phyloP scores from a whole-genome alignment of 2,113 vertebrate species.

The Hippoglossus stenolepis region DNA sequence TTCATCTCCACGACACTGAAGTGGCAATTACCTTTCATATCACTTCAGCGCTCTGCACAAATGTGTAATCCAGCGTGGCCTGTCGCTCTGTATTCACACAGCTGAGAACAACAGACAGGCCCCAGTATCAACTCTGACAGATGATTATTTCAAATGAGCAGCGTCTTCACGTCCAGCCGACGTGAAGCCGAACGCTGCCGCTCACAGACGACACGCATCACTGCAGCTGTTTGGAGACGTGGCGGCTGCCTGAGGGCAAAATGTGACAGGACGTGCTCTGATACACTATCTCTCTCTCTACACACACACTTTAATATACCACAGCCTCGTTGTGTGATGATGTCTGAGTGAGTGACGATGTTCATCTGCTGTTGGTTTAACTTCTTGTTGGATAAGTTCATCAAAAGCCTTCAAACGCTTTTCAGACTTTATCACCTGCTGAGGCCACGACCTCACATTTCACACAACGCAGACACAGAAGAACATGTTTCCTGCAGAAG shows the following conservation, averaged over 20 bases:
- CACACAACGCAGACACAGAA: background rate
- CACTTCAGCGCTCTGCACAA: conserved; percentile 12
- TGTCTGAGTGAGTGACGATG: too few species aligned
- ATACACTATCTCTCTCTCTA: background rate
- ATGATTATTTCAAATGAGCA: conserved; percentile 34
- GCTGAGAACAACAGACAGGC: conserved; percentile 38
- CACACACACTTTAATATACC: background rate
- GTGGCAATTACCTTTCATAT: conserved; percentile 19
- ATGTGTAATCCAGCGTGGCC: conserved; percentile 6
- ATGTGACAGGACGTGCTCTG: background rate
- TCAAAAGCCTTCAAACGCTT: too few species aligned
- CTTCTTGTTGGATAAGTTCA: too few species aligned
- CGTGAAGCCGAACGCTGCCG: conserved; percentile 32
- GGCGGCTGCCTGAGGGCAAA: background rate
- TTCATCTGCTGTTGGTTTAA: too few species aligned
- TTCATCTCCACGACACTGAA: conserved; percentile 1
- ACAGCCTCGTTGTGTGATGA: too few species aligned
- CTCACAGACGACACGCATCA: conserved; percentile 35
- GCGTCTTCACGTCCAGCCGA: conserved; percentile 25
- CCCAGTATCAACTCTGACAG: conserved; percentile 44
- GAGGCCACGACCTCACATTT: too few species aligned
- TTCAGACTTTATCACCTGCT: too few species aligned
- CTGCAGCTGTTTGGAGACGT: background rate
- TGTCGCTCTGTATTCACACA: conserved; percentile 35
- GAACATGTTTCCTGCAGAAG: background rate